Conservation (phyloP, 2,113 vertebrate species). For the Zosterops pallidus region DNA sequence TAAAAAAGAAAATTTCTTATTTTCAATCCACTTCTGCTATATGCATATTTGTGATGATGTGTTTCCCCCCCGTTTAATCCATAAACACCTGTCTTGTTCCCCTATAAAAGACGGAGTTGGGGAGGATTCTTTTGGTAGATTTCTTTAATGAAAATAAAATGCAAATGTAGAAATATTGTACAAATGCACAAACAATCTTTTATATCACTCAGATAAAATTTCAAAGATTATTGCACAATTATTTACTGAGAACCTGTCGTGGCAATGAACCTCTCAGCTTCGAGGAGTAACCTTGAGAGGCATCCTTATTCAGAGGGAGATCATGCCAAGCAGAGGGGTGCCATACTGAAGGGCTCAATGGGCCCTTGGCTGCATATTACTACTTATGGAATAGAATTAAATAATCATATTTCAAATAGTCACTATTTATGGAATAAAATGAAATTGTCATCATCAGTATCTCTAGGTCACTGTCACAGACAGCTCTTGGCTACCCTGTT, state of each 20-base stretch:
- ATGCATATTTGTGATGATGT: background rate
- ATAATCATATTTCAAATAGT: no score
- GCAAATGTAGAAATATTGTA: background rate
- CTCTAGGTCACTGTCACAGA: background rate
- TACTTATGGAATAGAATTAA: background rate
- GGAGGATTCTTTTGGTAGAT: background rate
- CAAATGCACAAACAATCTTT: background rate
- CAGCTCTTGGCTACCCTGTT: background rate
- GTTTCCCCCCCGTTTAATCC: background rate
- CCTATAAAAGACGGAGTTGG: background rate
- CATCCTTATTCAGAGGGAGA: background rate
- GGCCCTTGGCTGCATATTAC: background rate
- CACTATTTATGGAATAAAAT: background rate
- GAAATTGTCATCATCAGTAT: background rate
- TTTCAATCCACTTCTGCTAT: background rate
- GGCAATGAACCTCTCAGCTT: background rate
- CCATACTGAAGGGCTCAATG: background rate
- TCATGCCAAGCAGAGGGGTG: background rate
- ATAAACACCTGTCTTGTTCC: background rate
- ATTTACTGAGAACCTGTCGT: background rate
- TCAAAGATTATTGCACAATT: background rate
- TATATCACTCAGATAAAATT: background rate
- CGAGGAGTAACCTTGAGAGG: background rate
- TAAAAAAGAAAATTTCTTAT: background rate
- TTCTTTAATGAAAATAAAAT: background rate